Conservation (phyloP, 2,888 invertebrate genomes). For the Lottia gigantea region DNA sequence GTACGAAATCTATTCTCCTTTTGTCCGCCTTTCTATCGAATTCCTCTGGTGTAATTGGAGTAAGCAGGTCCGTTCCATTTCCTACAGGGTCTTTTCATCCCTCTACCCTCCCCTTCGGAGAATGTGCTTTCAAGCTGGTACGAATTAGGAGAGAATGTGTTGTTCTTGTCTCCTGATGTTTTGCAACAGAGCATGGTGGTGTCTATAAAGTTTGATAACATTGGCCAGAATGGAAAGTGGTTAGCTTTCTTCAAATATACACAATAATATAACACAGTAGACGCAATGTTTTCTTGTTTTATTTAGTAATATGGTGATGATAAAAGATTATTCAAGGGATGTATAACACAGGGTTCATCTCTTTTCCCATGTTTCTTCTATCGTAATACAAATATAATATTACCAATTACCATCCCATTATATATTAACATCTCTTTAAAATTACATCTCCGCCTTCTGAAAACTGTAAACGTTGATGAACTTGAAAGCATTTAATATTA, state of each 20-base stretch:
- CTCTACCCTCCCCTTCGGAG: slow-evolving; percentile 3
- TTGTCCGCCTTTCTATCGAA: slow-evolving; percentile 14
- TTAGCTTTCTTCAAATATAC: not conserved
- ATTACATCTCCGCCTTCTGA: no score
- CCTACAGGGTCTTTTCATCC: slow-evolving; percentile 9
- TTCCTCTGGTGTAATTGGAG: slow-evolving; percentile 10
- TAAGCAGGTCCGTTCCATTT: slow-evolving; percentile 10
- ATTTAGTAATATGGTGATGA: slow-evolving; percentile 4
- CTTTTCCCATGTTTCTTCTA: not conserved
- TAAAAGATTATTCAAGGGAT: not conserved
- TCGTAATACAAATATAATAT: not conserved
- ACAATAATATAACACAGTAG: slow-evolving; percentile 7
- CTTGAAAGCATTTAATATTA: no score
- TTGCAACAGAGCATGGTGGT: not conserved
- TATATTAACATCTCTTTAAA: no score
- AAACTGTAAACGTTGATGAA: no score
- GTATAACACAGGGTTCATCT: not conserved
- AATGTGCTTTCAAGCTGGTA: slow-evolving; percentile 6
- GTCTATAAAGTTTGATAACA: no score
- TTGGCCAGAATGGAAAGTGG: not conserved
- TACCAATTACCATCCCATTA: not conserved
- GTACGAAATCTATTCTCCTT: slow-evolving; percentile 21
- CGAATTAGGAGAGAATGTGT: slow-evolving; percentile 2
- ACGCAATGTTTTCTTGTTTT: slow-evolving; percentile 8
- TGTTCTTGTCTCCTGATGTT: not conserved